phyloP scores from a whole-genome alignment of 2,888 invertebrate species.

The Agrypnus murinus region DNA sequence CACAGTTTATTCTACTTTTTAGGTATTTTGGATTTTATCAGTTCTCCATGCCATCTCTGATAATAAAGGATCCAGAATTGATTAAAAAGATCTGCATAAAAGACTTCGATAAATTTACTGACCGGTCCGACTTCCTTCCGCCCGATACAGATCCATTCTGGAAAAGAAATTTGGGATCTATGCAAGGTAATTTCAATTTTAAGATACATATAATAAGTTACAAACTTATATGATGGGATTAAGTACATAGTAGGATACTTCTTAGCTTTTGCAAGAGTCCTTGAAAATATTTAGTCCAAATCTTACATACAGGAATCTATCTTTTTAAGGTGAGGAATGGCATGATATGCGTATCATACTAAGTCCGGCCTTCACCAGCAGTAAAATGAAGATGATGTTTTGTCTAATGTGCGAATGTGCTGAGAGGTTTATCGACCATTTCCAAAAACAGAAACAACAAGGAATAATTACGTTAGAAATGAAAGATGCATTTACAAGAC shows the following conservation, averaged over 20 bases:
- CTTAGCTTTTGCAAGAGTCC: too few relatives aligned
- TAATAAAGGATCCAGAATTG: constrained; percentile 8
- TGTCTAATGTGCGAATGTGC: constrained; percentile 38
- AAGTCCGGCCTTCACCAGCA: constrained; percentile 38
- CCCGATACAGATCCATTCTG: constrained; percentile 13
- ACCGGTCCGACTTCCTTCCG: constrained; percentile 4
- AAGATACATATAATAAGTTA: not conserved
- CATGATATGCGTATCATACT: constrained; percentile 36
- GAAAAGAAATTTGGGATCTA: not conserved
- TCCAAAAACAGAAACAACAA: not conserved
- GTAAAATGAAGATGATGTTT: too few relatives aligned
- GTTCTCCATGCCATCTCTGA: constrained; percentile 6
- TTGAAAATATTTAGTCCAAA: not conserved
- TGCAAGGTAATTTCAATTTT: not conserved
- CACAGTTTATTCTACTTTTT: not conserved
- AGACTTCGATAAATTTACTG: constrained; percentile 16
- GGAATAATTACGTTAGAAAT: constrained; percentile 1
- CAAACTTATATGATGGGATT: not conserved
- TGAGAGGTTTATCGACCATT: constrained; percentile 58
- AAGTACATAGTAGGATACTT: too few relatives aligned
- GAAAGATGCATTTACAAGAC: constrained; percentile 58
- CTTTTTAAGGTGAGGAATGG: constrained; percentile 40
- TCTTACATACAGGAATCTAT: too few relatives aligned
- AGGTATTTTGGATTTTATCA: constrained; percentile 18
- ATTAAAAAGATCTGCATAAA: constrained; percentile 10